Percentiles rank a stretch among this genome's conserved stretches.
Evolutionary conservation across 2,888 invertebrate genomes (phyloP).

Genomic region (Pammene aurita): DNA sequence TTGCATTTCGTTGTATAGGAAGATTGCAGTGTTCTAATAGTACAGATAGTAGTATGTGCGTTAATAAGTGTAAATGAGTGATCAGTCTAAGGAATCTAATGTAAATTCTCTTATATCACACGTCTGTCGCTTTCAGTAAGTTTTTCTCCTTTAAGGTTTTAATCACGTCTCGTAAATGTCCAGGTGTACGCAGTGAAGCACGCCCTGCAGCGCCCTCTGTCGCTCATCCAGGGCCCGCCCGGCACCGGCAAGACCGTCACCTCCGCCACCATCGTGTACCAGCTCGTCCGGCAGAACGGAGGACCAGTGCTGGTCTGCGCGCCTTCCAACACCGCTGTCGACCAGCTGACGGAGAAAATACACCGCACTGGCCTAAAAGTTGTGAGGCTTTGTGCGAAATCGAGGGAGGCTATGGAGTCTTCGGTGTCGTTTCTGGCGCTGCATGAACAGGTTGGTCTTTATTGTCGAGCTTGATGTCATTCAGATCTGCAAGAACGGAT

Average conservation of each 20-base stretch:
- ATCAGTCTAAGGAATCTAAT: no score
- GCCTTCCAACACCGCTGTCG: conserved; percentile 99
- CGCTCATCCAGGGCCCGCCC: conserved; percentile 98
- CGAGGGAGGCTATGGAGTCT: conserved; percentile 98
- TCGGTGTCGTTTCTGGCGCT: conserved; percentile 98
- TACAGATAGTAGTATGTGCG: no score
- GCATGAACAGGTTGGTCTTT: conserved; percentile 85
- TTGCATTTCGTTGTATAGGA: no score
- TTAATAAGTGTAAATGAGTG: no score
- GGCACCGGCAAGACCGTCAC: conserved; percentile 99
- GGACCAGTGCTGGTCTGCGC: conserved; percentile 99
- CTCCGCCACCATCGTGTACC: conserved; percentile 99
- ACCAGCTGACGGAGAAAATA: conserved; percentile 99
- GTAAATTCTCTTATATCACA: no score
- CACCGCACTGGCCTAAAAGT: conserved; percentile 97
- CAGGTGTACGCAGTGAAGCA: conserved; percentile 98
- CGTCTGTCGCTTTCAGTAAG: no score
- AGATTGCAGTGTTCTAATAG: no score
- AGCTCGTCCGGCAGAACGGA: conserved; percentile 96
- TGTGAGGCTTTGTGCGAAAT: conserved; percentile 98
- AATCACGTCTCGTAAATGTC: neutral
- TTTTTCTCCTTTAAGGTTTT: no score
- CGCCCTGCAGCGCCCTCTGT: conserved; percentile 96
- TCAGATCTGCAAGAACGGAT: no score
- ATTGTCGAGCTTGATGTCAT: no score